Conservation (phyloP, 2,797 vertebrate genomes). For the Cygnus olor region DNA sequence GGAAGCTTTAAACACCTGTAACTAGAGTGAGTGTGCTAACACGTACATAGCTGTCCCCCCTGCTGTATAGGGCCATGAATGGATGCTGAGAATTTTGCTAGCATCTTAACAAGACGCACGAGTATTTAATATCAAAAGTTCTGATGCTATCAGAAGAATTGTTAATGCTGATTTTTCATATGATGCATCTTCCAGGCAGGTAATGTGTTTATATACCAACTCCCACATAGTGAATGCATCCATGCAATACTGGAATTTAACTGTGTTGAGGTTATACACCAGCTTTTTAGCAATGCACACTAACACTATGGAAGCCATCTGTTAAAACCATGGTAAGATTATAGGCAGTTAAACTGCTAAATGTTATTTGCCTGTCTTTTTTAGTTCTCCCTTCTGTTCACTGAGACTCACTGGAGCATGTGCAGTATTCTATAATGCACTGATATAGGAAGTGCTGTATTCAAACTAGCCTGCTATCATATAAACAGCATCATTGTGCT, state of each 20-base stretch:
- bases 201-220: conserved; percentile 22
- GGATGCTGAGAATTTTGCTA: not conserved
- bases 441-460: not conserved
- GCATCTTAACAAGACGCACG: not conserved
- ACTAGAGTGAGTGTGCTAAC: not conserved
- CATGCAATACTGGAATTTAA: not conserved
- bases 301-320: conserved; percentile 48
- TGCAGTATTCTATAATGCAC: not conserved
- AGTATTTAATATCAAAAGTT: not conserved
- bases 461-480: not conserved
- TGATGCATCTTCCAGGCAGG: not conserved
- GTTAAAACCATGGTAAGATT: conserved; percentile 35
- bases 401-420: conserved; percentile 29
- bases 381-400: conserved; percentile 62
- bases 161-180: not conserved
- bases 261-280: not conserved
- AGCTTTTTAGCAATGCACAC: conserved; percentile 16
- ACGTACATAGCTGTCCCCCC: accelerated
- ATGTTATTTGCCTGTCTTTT: conserved; percentile 53
- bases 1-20: not conserved
- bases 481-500: not conserved
- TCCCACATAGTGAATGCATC: not conserved
- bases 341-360: conserved; percentile 51
- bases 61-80: not conserved
- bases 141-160: not conserved